Evolutionary conservation across 2,797 vertebrate species (phyloP).

Genomic region (Sorex maritimensis): DNA sequence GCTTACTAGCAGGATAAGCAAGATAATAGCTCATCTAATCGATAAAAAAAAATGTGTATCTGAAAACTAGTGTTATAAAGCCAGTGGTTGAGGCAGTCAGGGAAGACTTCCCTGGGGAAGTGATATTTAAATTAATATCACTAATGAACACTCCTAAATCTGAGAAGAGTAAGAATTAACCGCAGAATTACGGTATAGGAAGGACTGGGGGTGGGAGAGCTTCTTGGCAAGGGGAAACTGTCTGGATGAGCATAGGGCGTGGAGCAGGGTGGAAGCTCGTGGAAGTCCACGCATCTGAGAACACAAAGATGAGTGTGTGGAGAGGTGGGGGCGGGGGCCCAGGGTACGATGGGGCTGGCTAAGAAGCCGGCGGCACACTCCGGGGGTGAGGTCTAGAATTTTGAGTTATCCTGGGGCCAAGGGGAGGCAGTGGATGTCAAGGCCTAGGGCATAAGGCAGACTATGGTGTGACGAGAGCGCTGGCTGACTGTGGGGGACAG

Average conservation of each 20-base stretch:
- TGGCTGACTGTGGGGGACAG: constrained; percentile 26
- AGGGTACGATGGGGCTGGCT: background rate
- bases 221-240: background rate
- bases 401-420: constrained; percentile 15
- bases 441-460: background rate
- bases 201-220: background rate
- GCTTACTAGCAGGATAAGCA: background rate
- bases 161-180: constrained; percentile 5
- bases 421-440: background rate
- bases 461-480: background rate
- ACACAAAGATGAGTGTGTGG: background rate
- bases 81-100: background rate
- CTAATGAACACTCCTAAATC: constrained; percentile 6
- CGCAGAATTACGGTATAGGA: background rate
- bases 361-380: background rate
- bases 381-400: background rate
- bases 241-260: background rate
- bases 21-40: background rate
- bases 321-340: background rate
- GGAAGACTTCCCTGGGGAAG: constrained; percentile 45
- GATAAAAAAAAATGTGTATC: background rate
- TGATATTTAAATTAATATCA: constrained; percentile 42
- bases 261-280: background rate
- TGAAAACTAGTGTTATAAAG: constrained; percentile 57
- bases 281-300: background rate